These are phyloP conservation scores for Zosterops japonicus DNA, from an alignment of 2,113 vertebrate genomes.

Conservation along the genomic window DNA sequence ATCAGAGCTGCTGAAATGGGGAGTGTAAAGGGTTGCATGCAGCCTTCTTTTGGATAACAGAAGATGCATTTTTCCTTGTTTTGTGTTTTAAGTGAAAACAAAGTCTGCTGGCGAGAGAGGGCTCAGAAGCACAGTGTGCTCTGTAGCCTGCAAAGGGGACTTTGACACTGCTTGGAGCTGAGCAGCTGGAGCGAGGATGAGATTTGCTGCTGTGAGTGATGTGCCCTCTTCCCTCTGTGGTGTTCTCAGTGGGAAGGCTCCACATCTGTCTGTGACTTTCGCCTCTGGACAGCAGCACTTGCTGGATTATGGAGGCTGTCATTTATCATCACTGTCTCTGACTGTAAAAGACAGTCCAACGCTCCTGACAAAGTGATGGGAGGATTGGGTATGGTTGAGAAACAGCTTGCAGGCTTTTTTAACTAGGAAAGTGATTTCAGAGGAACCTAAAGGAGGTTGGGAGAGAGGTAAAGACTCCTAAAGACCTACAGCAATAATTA, in stretches of 20 bases:
- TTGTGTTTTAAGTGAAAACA: not conserved
- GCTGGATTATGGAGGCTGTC: conserved; percentile 52
- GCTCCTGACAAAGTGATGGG: not conserved
- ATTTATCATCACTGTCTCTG: conserved; percentile 21
- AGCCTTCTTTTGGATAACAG: not conserved
- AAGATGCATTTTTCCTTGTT: not conserved
- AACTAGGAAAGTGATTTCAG: not conserved
- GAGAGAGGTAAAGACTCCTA: not conserved
- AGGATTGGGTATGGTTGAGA: not conserved
- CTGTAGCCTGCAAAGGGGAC: not conserved
- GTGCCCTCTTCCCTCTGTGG: not conserved
- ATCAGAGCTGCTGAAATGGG: not conserved
- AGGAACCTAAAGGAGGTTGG: not conserved
- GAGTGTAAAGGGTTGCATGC: not conserved
- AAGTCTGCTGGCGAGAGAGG: not conserved
- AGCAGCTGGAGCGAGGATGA: rapidly evolving
- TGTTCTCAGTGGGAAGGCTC: not conserved
- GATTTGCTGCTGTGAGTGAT: conserved; percentile 9
- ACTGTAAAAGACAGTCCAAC: conserved; percentile 3
- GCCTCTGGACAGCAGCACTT: conserved; percentile 18
- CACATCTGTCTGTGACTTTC: not conserved
- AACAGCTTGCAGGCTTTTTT: conserved; percentile 12
- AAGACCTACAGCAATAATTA: not conserved
- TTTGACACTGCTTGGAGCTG: not conserved
- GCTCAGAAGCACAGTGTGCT: not conserved